Evolutionary conservation across 2,113 vertebrate species (phyloP), one percentile per base, ranked within the genome.

Genomic region (Varanus komodoensis): DNA sequence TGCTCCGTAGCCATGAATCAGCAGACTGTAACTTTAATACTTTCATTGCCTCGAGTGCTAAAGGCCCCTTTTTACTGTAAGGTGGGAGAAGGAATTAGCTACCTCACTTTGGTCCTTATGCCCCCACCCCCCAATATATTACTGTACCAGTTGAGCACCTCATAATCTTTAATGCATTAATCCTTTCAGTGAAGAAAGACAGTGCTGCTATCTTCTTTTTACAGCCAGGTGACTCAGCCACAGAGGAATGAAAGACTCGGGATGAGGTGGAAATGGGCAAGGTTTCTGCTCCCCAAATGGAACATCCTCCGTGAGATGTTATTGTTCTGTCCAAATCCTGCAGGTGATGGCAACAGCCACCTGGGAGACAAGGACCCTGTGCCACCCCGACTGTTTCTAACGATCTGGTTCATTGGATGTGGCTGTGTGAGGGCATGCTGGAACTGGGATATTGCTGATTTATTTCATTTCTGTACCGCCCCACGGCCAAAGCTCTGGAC

Each of bases 1-100:
- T 88, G 57, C 1, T 48, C 75, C 75, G 89, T 27, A 95, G 79
- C 91, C 68, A 25, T 95, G 93, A 94, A 90, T 96, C 94, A 96
- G 91, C 92, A 94, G 73, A 83, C 82, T 93, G 44, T 34, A 93
- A 79, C 83, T 92, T 95, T 81, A 87, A 88, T 82, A 89, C 79
- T 89, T 89, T 91, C 8, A 89, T 64, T 0, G 0, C 0, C 0
- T 71, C 0, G 3, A 91, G 88, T 54, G 14, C 50, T 88, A 83
- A 44, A 44, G 81, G 73, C 21, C n/a, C 89, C 54, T 54, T 91
- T 75, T 80, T 64, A 89, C 1, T 84, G 14, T 44, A 92, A 61
- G 78, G 38, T 82, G 23, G 48, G 11, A 86, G 73, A 64, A 57
- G 89, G 2, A 3, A 1, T 84, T 87, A 80, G 67, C 57, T 73